Percentiles rank a stretch among this genome's conserved stretches.
These are phyloP conservation scores for Cyaniris semiargus DNA, from an alignment of 2,888 invertebrate species.

Conservation along the genomic window DNA sequence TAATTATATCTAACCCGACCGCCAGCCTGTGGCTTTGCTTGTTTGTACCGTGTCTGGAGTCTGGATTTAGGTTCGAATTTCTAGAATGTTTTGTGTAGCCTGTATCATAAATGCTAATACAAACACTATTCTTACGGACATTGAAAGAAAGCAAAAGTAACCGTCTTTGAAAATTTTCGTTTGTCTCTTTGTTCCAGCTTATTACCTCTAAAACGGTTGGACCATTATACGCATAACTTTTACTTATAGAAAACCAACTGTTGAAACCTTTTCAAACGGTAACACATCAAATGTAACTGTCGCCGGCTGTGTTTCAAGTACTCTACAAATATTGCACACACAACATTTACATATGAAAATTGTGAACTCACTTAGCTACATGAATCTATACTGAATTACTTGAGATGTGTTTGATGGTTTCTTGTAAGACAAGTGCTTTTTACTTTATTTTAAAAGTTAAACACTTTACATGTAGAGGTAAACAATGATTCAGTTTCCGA, in stretches of 20 bases:
- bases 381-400: neutral
- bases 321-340: constrained; percentile 1
- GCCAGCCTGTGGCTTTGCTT: constrained; percentile 18
- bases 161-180: neutral
- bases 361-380: neutral
- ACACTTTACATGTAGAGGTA: neutral
- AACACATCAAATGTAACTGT: neutral
- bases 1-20: constrained; percentile 17
- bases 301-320: neutral
- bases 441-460: neutral
- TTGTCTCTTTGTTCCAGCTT: constrained; percentile 6
- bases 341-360: neutral
- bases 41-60: constrained; percentile 1
- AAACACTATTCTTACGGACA: neutral
- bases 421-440: neutral
- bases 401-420: neutral
- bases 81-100: neutral
- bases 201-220: constrained; percentile 3
- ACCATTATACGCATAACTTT: constrained; percentile 5
- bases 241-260: neutral
- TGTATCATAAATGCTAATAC: neutral
- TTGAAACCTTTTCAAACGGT: neutral
- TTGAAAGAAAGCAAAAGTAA: neutral
- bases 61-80: neutral
- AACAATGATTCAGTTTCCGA: neutral